Base-by-base conservation (phyloP, 2,888 invertebrate species). In the Autographa pulchrina region DNA sequence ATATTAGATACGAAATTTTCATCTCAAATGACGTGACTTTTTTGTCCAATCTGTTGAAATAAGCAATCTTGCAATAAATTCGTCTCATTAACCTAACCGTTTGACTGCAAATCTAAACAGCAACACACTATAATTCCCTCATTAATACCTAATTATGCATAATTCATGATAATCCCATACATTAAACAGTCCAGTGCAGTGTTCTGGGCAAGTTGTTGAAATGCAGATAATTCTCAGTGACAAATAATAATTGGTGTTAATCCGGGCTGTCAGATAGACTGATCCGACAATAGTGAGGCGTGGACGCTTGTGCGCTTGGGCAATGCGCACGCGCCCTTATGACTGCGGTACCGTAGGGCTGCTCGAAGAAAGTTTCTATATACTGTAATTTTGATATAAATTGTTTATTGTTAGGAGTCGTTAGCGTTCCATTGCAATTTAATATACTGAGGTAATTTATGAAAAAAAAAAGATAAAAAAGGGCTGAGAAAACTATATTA, bases 321-420 rank as follows among this genome's bases (percentile, higher is more conserved):
- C 72, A 75, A 77, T 70, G 83, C 65, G 77, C 77, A 77, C 69
- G 76, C 61, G 83, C 75, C 77, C 72, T 69, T 83, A 80, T 41
- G 38, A 41, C 66, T 82, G 70, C 65, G n/a, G 58, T 35, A 35
- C 35, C 1, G 6, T 13, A 82, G 76, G 82, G 82, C 54, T 82
- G 82, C 9, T 58, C 18, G 8, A 25, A 75, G 61, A 74, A 70
- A 70, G 56, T 52, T 35, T 0, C 2, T 0, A 6, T 8, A 11
- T 13, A 8, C 0, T 41, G 41, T 16, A 2, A 2, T 9, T 41
- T 31, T 16, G 16, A 60, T n/a, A 0, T 16, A 14, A 32, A n/a
- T n/a, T 25, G 5, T 60, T 32, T 32, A 35, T 35, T 25, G 25
- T 2, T 25, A 25, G 25, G 14, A 32, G 2, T 0, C 35, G 38